Evolutionary conservation across 1,140 invertebrate genomes (phyloP).

Genomic region (Drosophila funebris): DNA sequence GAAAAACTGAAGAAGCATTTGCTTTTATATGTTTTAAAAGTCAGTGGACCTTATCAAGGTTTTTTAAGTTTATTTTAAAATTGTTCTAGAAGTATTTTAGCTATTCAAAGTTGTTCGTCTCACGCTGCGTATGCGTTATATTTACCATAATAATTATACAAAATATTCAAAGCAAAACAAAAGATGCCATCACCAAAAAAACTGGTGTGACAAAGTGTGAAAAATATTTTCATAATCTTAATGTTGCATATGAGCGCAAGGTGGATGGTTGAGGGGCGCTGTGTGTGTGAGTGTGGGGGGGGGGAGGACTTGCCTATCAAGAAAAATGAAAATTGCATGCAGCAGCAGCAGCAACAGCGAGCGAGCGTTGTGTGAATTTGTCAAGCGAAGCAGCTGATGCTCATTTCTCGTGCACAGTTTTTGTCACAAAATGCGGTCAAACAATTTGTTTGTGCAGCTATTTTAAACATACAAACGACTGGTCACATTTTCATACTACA

Average conservation of each 20-base stretch:
- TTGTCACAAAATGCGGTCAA: slow-evolving; percentile 73
- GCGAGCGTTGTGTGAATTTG: slow-evolving; percentile 64
- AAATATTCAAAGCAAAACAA: slow-evolving; percentile 21
- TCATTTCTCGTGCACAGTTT: slow-evolving; percentile 57
- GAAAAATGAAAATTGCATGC: slow-evolving; percentile 50
- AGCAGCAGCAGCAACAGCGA: no score
- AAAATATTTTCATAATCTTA: slow-evolving; percentile 78
- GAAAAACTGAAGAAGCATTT: no score
- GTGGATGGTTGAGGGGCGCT: neutral
- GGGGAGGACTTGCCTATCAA: no score
- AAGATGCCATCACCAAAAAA: slow-evolving; percentile 43
- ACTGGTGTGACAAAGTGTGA: slow-evolving; percentile 68
- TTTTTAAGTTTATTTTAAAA: slow-evolving; percentile 3
- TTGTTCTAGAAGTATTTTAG: neutral
- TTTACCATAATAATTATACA: slow-evolving; percentile 2
- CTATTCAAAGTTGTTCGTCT: slow-evolving; percentile 12
- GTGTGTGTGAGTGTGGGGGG: neutral
- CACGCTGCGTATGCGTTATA: slow-evolving; percentile 32
- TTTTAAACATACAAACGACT: slow-evolving; percentile 47
- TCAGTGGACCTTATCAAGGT: neutral
- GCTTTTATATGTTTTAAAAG: neutral
- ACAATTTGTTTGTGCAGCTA: slow-evolving; percentile 73
- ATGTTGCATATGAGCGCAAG: slow-evolving; percentile 23
- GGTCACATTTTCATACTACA: slow-evolving; percentile 17
- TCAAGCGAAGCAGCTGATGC: slow-evolving; percentile 76